These are phyloP conservation scores for Carposina sasakii DNA, from an alignment of 1,140 invertebrate species.

Conservation along the genomic window DNA sequence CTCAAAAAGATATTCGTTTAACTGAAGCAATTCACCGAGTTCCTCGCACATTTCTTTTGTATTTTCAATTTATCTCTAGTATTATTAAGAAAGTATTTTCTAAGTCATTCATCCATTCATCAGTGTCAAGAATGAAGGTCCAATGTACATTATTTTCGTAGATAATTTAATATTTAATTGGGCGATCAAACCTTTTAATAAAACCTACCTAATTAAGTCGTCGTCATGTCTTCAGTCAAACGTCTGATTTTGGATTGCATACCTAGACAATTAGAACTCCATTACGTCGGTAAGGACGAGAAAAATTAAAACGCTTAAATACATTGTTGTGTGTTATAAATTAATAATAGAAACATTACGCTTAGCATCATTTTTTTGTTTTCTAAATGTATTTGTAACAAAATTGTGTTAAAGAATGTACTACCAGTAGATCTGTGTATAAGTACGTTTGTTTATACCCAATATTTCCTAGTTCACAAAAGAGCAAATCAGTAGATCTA, in stretches of 20 bases:
- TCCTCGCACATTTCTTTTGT: constrained; percentile 35
- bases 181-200: constrained; percentile 36
- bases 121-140: constrained; percentile 64
- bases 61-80: constrained; percentile 29
- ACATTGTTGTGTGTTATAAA: constrained; percentile 31
- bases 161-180: constrained; percentile 56
- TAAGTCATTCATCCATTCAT: constrained; percentile 56
- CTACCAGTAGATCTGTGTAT: constrained; percentile 56
- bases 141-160: constrained; percentile 66
- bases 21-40: constrained; percentile 33
- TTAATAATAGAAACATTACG: constrained; percentile 64
- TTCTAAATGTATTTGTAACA: constrained; percentile 40
- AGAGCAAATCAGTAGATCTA: no score
- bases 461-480: constrained; percentile 44
- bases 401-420: constrained; percentile 50
- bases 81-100: constrained; percentile 49
- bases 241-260: constrained; percentile 48
- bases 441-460: constrained; percentile 26
- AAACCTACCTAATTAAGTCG: constrained; percentile 10
- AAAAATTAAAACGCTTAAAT: constrained; percentile 56
- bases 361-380: constrained; percentile 61
- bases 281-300: no score
- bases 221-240: constrained; percentile 28
- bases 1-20: constrained; percentile 60
- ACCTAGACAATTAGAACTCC: no score